Base-by-base conservation (phyloP, 1,140 invertebrate genomes). In the Monochamus saltuarius region DNA sequence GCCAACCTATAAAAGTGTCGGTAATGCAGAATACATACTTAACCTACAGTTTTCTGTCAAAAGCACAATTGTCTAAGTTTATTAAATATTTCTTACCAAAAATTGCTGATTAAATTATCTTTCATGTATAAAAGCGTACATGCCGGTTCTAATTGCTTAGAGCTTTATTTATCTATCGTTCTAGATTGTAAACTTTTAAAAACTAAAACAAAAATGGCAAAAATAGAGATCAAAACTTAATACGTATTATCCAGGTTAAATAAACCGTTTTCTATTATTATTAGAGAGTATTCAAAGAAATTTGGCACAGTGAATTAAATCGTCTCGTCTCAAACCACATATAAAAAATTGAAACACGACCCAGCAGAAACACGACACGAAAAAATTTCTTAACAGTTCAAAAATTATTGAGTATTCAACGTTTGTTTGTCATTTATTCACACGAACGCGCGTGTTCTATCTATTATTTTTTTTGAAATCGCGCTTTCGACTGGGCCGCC, bases 291-390 rank as follows among this genome's bases (percentile, higher is more conserved):
- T 54, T 54, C 43, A 17, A 7, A 34, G 35, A 16, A 22, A 45
- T 45, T 56, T 56, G 53, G 53, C 53, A 56, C 53, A 56, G 6
- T 29, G 22, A 29, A 45, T 13, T 51, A 35, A 35, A 37, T 13
- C 3, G 11, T 37, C 7, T 35, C 29, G 19, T 56, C 53, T 56
- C 53, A 45, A 56, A 45, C 53, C 53, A 56, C 53, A 56, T 45
- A 56, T 56, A 45, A 56, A 56, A 45, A 29, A 29, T 29, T 29
- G 22, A 29, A 29, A 29, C 22, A 2, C 22, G 22, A 6, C 22
- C 22, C 2, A 29, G 22, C 22, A 6, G 6, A 29, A 6, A 29
- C 22, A 49, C 19, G 22, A 40, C 39, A 40, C 4, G 11, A 40
- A 40, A 2, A 8, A 40, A 40, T 40, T 40, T 40, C n/a, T 40